Conservation (phyloP, 2,113 vertebrate species). For the Otus sunia region DNA sequence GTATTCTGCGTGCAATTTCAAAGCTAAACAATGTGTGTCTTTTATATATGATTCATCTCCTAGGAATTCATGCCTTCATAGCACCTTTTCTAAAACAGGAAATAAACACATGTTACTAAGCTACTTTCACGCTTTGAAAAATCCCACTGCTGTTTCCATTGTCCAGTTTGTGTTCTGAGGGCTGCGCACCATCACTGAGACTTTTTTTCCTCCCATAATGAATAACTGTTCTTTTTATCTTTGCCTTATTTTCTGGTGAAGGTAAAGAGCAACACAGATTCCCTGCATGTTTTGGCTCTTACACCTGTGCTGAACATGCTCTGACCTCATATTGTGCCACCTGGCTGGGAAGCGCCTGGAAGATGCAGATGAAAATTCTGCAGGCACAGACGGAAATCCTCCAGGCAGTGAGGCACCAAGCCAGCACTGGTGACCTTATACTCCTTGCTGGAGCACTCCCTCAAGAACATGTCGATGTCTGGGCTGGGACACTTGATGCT, state of each 20-base stretch:
- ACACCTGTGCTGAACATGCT: background rate
- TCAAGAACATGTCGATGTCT: background rate
- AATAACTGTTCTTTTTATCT: slow-evolving; percentile 22
- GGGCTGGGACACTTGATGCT: background rate
- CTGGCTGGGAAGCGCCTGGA: background rate
- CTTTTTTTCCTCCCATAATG: background rate
- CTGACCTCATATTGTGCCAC: background rate
- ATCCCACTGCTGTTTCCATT: slow-evolving; percentile 11
- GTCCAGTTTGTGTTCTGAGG: slow-evolving; percentile 18
- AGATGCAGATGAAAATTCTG: background rate
- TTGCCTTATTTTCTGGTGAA: background rate
- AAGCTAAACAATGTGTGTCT: background rate
- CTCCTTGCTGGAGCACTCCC: background rate
- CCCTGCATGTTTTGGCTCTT: background rate
- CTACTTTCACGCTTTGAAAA: slow-evolving; percentile 23
- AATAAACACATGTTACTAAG: slow-evolving; percentile 64
- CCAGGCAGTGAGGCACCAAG: background rate
- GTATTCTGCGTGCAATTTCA: background rate
- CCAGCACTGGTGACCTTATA: background rate
- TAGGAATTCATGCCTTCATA: slow-evolving; percentile 49
- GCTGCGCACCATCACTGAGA: background rate
- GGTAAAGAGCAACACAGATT: background rate
- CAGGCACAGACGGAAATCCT: background rate
- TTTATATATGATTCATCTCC: slow-evolving; percentile 40
- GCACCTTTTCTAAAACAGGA: slow-evolving; percentile 57